phyloP scores from a whole-genome alignment of 2,888 invertebrate genomes.

The Leucoma salicis region DNA sequence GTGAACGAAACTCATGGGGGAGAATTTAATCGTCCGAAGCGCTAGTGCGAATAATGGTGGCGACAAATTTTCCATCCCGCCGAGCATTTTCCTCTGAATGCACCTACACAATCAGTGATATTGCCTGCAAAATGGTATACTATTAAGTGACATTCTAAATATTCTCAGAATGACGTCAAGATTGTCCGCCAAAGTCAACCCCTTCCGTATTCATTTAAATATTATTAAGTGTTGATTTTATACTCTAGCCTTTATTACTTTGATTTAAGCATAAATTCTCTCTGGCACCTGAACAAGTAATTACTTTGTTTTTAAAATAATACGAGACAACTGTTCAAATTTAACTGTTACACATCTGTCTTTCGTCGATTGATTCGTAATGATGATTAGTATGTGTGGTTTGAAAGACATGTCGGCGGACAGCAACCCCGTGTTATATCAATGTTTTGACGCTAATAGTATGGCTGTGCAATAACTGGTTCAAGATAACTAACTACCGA shows the following conservation, averaged over 20 bases:
- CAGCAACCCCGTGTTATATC: slow-evolving; percentile 56
- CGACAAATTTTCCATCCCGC: slow-evolving; percentile 77
- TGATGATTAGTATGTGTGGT: slow-evolving; percentile 59
- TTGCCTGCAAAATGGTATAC: slow-evolving; percentile 75
- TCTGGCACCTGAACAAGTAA: background rate
- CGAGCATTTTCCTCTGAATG: slow-evolving; percentile 79
- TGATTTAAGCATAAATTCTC: slow-evolving; percentile 24
- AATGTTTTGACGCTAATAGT: slow-evolving; percentile 67
- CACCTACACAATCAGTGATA: slow-evolving; percentile 74
- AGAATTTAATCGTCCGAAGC: slow-evolving; percentile 75
- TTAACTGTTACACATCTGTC: slow-evolving; percentile 74
- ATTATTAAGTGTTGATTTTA: slow-evolving; percentile 17
- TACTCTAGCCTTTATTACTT: slow-evolving; percentile 29
- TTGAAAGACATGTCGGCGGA: slow-evolving; percentile 56
- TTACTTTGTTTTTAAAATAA: slow-evolving; percentile 35
- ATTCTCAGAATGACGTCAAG: slow-evolving; percentile 60
- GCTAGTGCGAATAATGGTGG: slow-evolving; percentile 73
- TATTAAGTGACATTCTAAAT: slow-evolving; percentile 79
- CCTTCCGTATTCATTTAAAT: slow-evolving; percentile 49
- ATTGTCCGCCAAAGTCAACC: slow-evolving; percentile 56
- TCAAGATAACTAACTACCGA: slow-evolving; percentile 61
- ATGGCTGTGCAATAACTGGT: slow-evolving; percentile 50
- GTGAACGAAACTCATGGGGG: slow-evolving; percentile 52
- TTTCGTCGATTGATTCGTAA: slow-evolving; percentile 45
- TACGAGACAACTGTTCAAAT: slow-evolving; percentile 55